Conservation (phyloP, 1,140 invertebrate species). For the Drosophila dunni region DNA sequence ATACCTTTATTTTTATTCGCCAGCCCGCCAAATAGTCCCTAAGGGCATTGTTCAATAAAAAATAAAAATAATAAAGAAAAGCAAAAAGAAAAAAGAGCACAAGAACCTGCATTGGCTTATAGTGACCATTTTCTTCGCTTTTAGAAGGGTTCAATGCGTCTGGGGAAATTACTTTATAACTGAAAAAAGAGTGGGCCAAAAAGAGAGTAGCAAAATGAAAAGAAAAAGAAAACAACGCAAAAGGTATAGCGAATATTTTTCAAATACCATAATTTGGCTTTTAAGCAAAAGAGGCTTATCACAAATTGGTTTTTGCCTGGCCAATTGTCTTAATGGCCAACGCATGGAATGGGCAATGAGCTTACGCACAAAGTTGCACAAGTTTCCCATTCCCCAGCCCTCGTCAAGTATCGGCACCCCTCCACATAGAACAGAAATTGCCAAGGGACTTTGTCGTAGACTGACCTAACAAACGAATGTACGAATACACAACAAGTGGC, state of each 20-base stretch:
- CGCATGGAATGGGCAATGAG: slow-evolving; percentile 60
- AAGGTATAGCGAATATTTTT: slow-evolving; percentile 61
- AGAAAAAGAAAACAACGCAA: slow-evolving; percentile 30
- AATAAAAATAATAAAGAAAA: slow-evolving; percentile 42
- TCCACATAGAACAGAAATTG: background rate
- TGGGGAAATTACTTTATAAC: slow-evolving; percentile 78
- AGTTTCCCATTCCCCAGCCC: slow-evolving; percentile 20
- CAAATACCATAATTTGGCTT: slow-evolving; percentile 82
- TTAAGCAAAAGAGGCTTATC: slow-evolving; percentile 82
- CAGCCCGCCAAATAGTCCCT: slow-evolving; percentile 74
- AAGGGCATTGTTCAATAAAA: slow-evolving; percentile 76
- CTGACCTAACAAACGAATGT: slow-evolving; percentile 18
- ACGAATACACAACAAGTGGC: background rate
- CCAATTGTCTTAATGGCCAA: slow-evolving; percentile 79
- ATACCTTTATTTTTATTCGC: slow-evolving; percentile 80
- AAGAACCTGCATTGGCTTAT: slow-evolving; percentile 41
- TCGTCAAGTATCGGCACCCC: background rate
- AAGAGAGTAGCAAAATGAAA: background rate
- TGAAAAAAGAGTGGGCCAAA: background rate
- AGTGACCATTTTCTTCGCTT: slow-evolving; percentile 59
- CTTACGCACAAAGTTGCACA: slow-evolving; percentile 42
- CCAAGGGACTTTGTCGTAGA: slow-evolving; percentile 15
- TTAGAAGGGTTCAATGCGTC: slow-evolving; percentile 72
- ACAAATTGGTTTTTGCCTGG: slow-evolving; percentile 79
- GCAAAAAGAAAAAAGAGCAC: slow-evolving; percentile 1